phyloP scores from a whole-genome alignment of 2,797 vertebrate genomes.

The Halcyon smyrnensis region DNA sequence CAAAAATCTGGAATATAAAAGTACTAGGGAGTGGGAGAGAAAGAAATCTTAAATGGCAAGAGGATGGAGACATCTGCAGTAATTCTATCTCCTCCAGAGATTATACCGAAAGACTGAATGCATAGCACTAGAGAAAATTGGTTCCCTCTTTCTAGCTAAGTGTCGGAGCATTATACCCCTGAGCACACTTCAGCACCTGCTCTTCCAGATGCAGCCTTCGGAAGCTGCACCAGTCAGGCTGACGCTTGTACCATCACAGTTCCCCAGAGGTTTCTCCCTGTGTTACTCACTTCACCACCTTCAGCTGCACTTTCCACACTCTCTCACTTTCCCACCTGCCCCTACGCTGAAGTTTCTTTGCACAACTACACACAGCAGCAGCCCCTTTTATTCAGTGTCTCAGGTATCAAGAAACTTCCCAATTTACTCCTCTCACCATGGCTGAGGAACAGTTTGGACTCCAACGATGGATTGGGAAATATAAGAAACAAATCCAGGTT shows the following conservation, averaged over 20 bases:
- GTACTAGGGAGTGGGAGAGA: background rate
- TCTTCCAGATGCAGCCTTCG: background rate
- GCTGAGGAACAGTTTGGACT: background rate
- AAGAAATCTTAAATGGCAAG: background rate
- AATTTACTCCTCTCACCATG: fast-evolving
- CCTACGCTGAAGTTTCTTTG: background rate
- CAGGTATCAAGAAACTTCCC: background rate
- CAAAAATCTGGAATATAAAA: background rate
- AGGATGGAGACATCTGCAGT: background rate
- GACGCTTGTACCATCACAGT: background rate
- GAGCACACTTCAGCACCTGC: background rate
- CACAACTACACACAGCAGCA: background rate
- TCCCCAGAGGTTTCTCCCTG: background rate
- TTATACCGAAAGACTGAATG: background rate
- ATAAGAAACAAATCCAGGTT: background rate
- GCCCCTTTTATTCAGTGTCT: background rate
- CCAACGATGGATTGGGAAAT: background rate
- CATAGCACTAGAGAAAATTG: background rate
- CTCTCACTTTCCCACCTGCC: background rate
- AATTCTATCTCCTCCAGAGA: background rate
- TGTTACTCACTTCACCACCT: background rate
- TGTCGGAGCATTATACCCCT: background rate
- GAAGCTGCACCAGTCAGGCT: background rate
- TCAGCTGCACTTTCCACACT: background rate
- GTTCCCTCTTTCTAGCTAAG: background rate